phyloP scores from a whole-genome alignment of 1,140 invertebrate species.

The Drosophila kepulauana region DNA sequence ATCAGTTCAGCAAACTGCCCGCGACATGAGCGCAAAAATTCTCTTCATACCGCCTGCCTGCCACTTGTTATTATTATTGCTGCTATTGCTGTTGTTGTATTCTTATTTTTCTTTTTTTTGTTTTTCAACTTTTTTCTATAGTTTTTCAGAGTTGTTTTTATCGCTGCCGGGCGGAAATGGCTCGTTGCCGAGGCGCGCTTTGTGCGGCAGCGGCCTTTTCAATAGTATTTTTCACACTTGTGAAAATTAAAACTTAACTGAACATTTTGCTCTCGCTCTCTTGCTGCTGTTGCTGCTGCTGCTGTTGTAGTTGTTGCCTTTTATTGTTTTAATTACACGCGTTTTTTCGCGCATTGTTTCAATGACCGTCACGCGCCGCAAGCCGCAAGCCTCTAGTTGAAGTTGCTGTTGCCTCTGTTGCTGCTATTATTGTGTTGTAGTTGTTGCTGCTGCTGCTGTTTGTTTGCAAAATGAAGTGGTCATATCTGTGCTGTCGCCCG shows the following conservation, averaged over 20 bases:
- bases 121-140: conserved; percentile 4
- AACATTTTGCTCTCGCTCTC: conserved; percentile 60
- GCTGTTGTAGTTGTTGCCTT: conserved; percentile 56
- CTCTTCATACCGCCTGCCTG: conserved; percentile 9
- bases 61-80: not conserved
- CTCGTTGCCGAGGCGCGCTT: conserved; percentile 67
- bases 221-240: conserved; percentile 82
- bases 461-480: conserved; percentile 77
- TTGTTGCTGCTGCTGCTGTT: conserved; percentile 46
- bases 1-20: conserved; percentile 16
- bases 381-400: conserved; percentile 45
- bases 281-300: conserved; percentile 24
- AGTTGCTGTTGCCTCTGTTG: conserved; percentile 44
- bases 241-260: conserved; percentile 82
- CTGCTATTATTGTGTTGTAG: conserved; percentile 16
- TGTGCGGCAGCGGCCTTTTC: conserved; percentile 63
- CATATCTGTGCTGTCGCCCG: conserved; percentile 58
- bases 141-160: conserved; percentile 12
- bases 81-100: not conserved
- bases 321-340: conserved; percentile 82
- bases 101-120: conserved; percentile 4
- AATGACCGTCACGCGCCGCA: conserved; percentile 78
- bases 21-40: conserved; percentile 24
- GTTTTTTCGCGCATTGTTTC: conserved; percentile 80
- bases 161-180: conserved; percentile 64